Evolutionary conservation across 2,113 vertebrate species (phyloP).

Genomic region (Callaeas wilsoni): DNA sequence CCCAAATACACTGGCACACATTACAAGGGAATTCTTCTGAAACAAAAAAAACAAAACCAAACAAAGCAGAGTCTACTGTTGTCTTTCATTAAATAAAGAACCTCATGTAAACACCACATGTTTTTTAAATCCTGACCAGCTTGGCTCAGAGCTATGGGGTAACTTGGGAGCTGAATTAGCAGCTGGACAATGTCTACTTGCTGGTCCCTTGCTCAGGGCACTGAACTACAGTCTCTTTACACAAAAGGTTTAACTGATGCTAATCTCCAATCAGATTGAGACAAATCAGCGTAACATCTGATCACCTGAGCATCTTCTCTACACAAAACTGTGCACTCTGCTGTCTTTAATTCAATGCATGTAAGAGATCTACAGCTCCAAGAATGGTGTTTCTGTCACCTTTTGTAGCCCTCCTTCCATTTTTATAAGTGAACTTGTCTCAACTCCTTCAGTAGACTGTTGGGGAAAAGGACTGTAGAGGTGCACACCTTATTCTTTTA

Average conservation of each 20-base stretch:
- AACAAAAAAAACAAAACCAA: not conserved
- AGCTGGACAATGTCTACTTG: not conserved
- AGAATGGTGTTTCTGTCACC: not conserved
- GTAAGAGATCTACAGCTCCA: not conserved
- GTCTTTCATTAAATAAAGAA: not conserved
- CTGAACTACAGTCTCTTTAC: not conserved
- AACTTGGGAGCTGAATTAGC: not conserved
- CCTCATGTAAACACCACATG: not conserved
- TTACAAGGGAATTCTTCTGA: not conserved
- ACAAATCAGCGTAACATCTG: not conserved
- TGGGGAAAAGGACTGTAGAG: not conserved
- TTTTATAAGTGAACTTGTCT: not conserved
- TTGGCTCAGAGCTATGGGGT: accelerated
- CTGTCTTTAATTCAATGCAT: not conserved
- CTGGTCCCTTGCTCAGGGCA: not conserved
- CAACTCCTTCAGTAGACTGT: not conserved
- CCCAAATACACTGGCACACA: not conserved
- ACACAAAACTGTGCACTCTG: not conserved
- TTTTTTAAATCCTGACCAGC: not conserved
- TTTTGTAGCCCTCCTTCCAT: not conserved
- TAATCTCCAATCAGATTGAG: not conserved
- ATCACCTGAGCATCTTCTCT: not conserved
- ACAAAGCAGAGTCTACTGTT: not conserved
- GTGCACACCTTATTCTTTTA: not conserved
- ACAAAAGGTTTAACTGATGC: not conserved